Conservation (phyloP, 2,113 vertebrate species). For the Hydrochoerus hydrochaeris region DNA sequence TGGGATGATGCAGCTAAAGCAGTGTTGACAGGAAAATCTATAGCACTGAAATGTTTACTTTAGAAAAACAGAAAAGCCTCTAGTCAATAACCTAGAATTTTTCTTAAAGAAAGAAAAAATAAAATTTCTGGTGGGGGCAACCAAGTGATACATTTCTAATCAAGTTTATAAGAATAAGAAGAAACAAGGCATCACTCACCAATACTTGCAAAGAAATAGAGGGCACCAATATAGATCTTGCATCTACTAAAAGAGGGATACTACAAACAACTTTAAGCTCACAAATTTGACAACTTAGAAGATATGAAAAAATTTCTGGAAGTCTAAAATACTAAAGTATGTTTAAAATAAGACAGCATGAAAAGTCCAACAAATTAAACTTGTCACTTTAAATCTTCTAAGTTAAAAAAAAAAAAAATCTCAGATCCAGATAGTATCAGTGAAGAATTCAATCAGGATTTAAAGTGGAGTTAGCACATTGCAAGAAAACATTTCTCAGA, state of each 20-base stretch:
- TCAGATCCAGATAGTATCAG: background rate
- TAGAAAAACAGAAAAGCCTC: background rate
- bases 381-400: background rate
- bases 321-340: background rate
- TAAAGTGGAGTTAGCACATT: background rate
- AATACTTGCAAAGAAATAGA: background rate
- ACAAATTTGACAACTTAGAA: background rate
- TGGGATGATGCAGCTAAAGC: background rate
- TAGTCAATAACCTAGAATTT: background rate
- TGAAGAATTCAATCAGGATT: background rate
- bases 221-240: background rate
- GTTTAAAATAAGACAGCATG: background rate
- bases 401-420: background rate
- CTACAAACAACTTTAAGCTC: background rate
- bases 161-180: background rate
- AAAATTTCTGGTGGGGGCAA: background rate
- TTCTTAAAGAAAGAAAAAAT: background rate
- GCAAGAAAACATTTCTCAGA: background rate
- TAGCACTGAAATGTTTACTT: background rate
- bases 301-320: background rate
- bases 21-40: background rate
- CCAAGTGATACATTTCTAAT: background rate
- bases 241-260: background rate
- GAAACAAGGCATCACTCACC: background rate
- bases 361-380: background rate